Conservation (phyloP, 2,113 vertebrate genomes). For the Plecotus auritus region DNA sequence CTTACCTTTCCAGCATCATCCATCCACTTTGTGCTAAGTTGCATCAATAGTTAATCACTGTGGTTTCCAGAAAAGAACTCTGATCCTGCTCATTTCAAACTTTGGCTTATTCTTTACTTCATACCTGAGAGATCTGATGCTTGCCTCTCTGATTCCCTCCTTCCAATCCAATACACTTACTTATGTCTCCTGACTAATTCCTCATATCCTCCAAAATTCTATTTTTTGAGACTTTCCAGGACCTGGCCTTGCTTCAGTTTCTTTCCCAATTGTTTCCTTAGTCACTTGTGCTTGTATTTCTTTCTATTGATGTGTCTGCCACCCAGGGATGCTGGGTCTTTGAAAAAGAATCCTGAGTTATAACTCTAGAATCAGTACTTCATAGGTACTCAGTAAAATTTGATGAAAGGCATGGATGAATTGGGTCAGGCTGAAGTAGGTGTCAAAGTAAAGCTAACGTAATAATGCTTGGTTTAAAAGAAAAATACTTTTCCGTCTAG, state of each 20-base stretch:
- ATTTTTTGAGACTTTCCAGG: neutral
- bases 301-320: neutral
- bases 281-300: neutral
- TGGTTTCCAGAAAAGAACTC: neutral
- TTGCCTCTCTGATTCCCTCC: neutral
- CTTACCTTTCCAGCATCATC: neutral
- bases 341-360: neutral
- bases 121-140: neutral
- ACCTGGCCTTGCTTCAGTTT: neutral
- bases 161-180: neutral
- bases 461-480: neutral
- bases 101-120: neutral
- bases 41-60: neutral
- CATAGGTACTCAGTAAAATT: neutral
- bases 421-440: neutral
- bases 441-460: neutral
- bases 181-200: neutral
- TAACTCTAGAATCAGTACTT: neutral
- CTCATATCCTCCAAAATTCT: neutral
- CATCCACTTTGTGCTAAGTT: neutral
- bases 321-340: neutral
- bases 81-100: neutral
- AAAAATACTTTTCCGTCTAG: neutral
- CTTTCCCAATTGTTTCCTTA: neutral
- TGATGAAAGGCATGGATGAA: neutral